These are phyloP conservation scores for Pygoscelis antarcticus DNA, from an alignment of 2,113 vertebrate species.

Conservation along the genomic window DNA sequence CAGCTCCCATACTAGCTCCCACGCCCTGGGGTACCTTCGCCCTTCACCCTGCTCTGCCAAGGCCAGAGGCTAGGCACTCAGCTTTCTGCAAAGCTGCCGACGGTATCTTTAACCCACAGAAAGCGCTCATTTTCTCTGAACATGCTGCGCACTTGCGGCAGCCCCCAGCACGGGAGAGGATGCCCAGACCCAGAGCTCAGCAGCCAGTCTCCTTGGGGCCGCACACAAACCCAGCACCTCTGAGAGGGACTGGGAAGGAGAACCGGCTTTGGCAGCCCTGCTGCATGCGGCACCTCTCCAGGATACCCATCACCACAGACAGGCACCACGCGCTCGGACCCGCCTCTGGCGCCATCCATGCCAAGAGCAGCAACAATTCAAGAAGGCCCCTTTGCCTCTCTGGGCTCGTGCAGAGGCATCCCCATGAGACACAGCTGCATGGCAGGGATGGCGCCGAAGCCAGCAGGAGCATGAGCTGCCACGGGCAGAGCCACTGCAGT, in stretches of 20 bases:
- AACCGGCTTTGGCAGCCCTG: too few relatives aligned
- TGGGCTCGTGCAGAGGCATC: fast-evolving
- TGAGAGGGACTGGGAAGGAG: background rate
- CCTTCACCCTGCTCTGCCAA: background rate
- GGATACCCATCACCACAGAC: background rate
- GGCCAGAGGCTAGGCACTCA: too few relatives aligned
- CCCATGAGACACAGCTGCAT: fast-evolving
- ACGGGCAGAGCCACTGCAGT: fast-evolving
- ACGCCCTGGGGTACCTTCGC: fast-evolving
- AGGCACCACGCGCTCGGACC: fast-evolving
- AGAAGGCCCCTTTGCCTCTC: too few relatives aligned
- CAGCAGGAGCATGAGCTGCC: fast-evolving
- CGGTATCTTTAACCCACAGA: fast-evolving
- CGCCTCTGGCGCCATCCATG: fast-evolving
- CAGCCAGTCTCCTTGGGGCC: background rate
- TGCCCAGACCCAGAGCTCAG: fast-evolving
- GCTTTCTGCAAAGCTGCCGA: background rate
- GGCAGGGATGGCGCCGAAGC: fast-evolving
- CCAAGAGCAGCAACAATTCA: fast-evolving
- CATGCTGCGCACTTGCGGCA: fast-evolving
- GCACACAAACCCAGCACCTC: background rate
- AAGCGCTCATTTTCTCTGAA: background rate
- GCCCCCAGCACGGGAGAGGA: too few relatives aligned
- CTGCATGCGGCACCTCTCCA: fast-evolving
- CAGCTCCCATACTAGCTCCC: background rate